phyloP scores from a whole-genome alignment of 2,797 vertebrate genomes.

The Limnodromus scolopaceus region DNA sequence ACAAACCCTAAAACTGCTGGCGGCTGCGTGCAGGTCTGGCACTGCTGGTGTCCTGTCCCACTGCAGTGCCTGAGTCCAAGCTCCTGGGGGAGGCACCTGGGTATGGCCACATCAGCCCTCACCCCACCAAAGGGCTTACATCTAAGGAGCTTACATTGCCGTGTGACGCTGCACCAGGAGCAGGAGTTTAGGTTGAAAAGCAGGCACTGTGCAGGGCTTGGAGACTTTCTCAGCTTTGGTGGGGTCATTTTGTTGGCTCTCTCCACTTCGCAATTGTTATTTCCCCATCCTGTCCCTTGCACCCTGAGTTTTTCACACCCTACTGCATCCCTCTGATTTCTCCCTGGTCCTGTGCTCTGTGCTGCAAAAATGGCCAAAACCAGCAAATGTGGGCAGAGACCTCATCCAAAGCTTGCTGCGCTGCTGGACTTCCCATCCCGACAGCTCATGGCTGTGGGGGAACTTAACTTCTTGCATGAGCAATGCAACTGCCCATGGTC shows the following conservation, averaged over 20 bases:
- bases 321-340: background rate
- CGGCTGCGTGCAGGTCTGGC: accelerated
- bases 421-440: background rate
- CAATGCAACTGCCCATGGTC: background rate
- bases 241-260: background rate
- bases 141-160: background rate
- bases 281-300: background rate
- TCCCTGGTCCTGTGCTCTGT: background rate
- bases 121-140: background rate
- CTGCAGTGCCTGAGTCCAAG: accelerated
- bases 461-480: background rate
- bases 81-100: accelerated
- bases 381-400: background rate
- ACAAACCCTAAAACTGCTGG: background rate
- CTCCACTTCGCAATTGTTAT: background rate
- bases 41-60: accelerated
- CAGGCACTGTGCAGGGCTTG: background rate
- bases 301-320: background rate
- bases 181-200: background rate
- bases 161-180: background rate
- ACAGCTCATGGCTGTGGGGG: accelerated
- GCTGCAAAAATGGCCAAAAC: background rate
- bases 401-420: background rate
- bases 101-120: accelerated
- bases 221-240: background rate